Conservation (phyloP, 1,140 invertebrate species). For the Bicyclus anynana region DNA sequence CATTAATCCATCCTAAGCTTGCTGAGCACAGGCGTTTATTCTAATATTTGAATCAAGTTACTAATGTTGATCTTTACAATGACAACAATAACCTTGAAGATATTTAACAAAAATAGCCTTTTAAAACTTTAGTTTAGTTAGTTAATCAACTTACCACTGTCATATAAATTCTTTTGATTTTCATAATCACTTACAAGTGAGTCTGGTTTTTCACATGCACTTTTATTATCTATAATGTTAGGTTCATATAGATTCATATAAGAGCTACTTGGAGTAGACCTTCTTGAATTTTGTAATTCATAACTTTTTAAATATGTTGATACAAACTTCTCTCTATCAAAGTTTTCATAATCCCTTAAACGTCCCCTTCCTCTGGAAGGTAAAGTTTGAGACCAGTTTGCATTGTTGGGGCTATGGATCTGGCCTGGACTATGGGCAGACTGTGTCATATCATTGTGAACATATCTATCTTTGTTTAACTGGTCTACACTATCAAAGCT, state of each 20-base stretch:
- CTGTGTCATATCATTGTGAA: constrained; percentile 42
- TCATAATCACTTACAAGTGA: constrained; percentile 35
- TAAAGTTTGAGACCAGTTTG: constrained; percentile 71
- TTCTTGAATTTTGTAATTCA: constrained; percentile 65
- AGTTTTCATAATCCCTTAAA: constrained; percentile 61
- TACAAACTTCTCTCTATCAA: constrained; percentile 71
- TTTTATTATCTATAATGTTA: constrained; percentile 38
- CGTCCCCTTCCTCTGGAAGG: constrained; percentile 70
- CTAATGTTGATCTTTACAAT: no score
- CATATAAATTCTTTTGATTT: constrained; percentile 40
- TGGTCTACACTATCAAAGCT: constrained; percentile 66
- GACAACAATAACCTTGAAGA: not conserved
- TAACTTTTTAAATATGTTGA: constrained; percentile 63
- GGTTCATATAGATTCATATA: constrained; percentile 64
- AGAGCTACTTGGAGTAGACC: constrained; percentile 68
- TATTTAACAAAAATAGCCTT: no score
- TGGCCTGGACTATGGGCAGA: constrained; percentile 43
- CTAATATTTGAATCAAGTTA: no score
- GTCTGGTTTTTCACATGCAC: constrained; percentile 37
- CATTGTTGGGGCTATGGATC: constrained; percentile 45
- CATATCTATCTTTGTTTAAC: constrained; percentile 48
- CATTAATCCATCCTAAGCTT: no score
- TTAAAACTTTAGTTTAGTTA: not conserved
- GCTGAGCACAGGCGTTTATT: no score
- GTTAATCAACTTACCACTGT: constrained; percentile 42